These are phyloP conservation scores for Aphyosemion australe DNA, from an alignment of 2,113 vertebrate genomes.

Conservation along the genomic window DNA sequence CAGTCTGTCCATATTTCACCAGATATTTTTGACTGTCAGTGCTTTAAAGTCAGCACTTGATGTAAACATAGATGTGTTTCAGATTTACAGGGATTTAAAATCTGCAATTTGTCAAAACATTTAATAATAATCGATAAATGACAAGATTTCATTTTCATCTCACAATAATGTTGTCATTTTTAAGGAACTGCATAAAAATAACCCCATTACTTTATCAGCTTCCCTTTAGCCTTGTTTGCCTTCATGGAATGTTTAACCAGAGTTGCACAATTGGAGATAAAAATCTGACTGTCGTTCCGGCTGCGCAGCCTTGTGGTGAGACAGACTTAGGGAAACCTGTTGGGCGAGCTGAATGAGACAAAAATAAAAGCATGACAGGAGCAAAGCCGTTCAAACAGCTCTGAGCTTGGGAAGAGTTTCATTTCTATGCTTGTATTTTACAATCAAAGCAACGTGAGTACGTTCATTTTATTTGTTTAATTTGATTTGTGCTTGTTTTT, in stretches of 20 bases:
- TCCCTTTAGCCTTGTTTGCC: not conserved
- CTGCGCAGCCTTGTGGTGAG: too few species aligned
- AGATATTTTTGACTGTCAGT: too few species aligned
- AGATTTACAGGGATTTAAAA: too few species aligned
- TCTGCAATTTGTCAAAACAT: too few species aligned
- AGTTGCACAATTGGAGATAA: slow-evolving; percentile 5
- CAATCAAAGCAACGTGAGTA: slow-evolving; percentile 32
- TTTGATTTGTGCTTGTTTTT: not conserved
- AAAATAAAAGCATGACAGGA: not conserved
- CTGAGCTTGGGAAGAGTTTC: not conserved
- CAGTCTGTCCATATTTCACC: too few species aligned
- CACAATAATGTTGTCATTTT: too few species aligned
- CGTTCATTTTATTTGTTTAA: not conserved
- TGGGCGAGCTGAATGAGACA: slow-evolving; percentile 25
- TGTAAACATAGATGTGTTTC: too few species aligned
- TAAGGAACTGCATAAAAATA: too few species aligned
- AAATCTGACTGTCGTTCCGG: slow-evolving; percentile 12
- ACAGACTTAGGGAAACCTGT: slow-evolving; percentile 46
- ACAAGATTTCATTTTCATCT: too few species aligned
- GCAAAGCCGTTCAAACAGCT: not conserved
- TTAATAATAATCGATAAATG: too few species aligned
- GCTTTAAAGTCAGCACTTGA: too few species aligned
- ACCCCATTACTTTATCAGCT: not conserved
- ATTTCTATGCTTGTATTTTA: not conserved
- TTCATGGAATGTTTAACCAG: slow-evolving; percentile 45